These are phyloP conservation scores for Rhadinocentrus ornatus DNA, from an alignment of 2,797 vertebrate species.

Conservation along the genomic window DNA sequence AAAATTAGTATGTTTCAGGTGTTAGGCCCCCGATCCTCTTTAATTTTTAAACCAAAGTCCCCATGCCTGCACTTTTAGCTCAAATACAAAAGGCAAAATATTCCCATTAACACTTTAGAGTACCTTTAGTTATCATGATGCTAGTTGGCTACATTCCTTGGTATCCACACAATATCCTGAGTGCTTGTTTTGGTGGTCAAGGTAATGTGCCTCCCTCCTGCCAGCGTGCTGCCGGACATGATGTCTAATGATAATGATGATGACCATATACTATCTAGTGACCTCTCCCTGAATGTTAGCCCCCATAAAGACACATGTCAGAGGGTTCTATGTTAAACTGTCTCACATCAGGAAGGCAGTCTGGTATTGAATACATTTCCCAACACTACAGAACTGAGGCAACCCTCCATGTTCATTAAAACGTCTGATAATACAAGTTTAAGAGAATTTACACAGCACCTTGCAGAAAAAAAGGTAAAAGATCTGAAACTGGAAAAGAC, in stretches of 20 bases:
- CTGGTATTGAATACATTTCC: slow-evolving; percentile 9
- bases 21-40: slow-evolving; percentile 24
- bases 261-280: slow-evolving; percentile 43
- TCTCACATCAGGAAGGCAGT: slow-evolving; percentile 34
- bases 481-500: neutral
- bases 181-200: slow-evolving; percentile 81
- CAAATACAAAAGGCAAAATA: slow-evolving; percentile 13
- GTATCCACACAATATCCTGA: slow-evolving; percentile 76
- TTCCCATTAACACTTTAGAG: slow-evolving; percentile 19
- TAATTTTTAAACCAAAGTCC: slow-evolving; percentile 17
- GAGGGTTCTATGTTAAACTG: slow-evolving; percentile 75
- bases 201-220: slow-evolving; percentile 68
- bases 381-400: slow-evolving; percentile 38
- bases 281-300: slow-evolving; percentile 74
- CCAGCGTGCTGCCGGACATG: slow-evolving; percentile 55
- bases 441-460: neutral
- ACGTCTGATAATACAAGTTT: slow-evolving; percentile 28
- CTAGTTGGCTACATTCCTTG: slow-evolving; percentile 85
- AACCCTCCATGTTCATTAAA: slow-evolving; percentile 49
- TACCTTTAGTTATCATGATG: slow-evolving; percentile 34
- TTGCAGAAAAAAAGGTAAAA: neutral
- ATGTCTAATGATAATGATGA: slow-evolving; percentile 48
- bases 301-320: slow-evolving; percentile 84
- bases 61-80: slow-evolving; percentile 33
- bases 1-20: slow-evolving; percentile 36